Base-by-base conservation (phyloP, 2,797 vertebrate genomes). In the Brachyalestes nurse region DNA sequence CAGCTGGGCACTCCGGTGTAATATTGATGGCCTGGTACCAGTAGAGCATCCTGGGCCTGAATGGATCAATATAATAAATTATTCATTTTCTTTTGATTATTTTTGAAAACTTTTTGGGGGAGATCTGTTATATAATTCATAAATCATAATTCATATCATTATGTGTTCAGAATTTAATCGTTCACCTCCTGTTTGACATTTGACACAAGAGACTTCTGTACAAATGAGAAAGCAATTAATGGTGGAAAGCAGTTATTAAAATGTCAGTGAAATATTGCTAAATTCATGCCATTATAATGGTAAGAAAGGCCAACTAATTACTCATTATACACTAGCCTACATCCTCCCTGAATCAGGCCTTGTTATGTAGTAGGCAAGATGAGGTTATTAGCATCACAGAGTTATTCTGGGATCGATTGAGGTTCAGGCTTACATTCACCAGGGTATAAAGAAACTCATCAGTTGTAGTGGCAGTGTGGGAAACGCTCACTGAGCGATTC, bases 121-220 rank as follows among this genome's bases (percentile, higher is more conserved):
- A 0, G 2, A 17, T 14, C 19, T 9, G 40, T 66, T 66, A 80
- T 38, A 67, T 69, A 75, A 69, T 40, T 49, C 40, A 58, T 34
- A 69, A 40, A 57, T 66, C 8, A 25, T 47, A 51, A 66, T 80
- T 66, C 21, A 74, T 47, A 12, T n/a, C 17, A 49, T 66, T 67
- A 58, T 58, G 13, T 28, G 23, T 40, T 65, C 62, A 51, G 19
- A 70, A 74, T 25, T 42, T 40, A 25, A 25, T 17, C 9, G 21
- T 74, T 74, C n/a, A 61, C 38, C 72, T 60, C 21, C 55, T 45
- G 21, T 75, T 53, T 75, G 58, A 61, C 62, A 75, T 80, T 80
- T 75, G 45, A 23, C 57, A 42, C 61, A 61, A 71, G 28, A 71
- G 57, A 19, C 14, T 61, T 38, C 9, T 75, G 45, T 61, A 6